phyloP scores from a whole-genome alignment of 1,140 invertebrate genomes.

The Tetraneura akinire region DNA sequence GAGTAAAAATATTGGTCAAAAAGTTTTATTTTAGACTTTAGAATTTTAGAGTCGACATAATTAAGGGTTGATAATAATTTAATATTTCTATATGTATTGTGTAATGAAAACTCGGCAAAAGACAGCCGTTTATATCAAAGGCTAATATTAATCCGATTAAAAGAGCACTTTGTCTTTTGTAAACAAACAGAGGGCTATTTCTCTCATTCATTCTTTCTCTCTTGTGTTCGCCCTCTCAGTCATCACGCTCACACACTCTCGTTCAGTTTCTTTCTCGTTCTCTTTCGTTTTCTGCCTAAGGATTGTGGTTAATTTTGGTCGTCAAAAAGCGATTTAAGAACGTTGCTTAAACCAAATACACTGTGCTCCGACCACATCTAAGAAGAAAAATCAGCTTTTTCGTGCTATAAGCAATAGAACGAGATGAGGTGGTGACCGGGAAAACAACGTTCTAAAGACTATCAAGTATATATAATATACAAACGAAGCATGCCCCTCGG shows the following conservation, averaged over 20 bases:
- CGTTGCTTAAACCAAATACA: background rate
- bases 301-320: slow-evolving; percentile 32
- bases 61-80: slow-evolving; percentile 24
- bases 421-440: background rate
- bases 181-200: slow-evolving; percentile 23
- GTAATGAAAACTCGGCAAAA: slow-evolving; percentile 34
- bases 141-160: slow-evolving; percentile 44
- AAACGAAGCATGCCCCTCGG: slow-evolving; percentile 35
- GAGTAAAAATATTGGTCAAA: background rate
- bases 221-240: background rate
- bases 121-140: slow-evolving; percentile 41
- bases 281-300: background rate
- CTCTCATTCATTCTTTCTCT: background rate
- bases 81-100: slow-evolving; percentile 36
- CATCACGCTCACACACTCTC: no score
- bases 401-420: no score
- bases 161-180: slow-evolving; percentile 47
- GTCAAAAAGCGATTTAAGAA: slow-evolving; percentile 35
- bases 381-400: background rate
- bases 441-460: slow-evolving; percentile 18
- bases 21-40: slow-evolving; percentile 11
- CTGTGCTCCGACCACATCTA: slow-evolving; percentile 10
- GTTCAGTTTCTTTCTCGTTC: background rate
- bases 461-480: background rate
- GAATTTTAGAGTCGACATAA: background rate